A percentile compares a stretch with the other conserved stretches of the same genome.
Conservation (phyloP, 2,888 invertebrate genomes). For the Oxystoma pomonae region DNA sequence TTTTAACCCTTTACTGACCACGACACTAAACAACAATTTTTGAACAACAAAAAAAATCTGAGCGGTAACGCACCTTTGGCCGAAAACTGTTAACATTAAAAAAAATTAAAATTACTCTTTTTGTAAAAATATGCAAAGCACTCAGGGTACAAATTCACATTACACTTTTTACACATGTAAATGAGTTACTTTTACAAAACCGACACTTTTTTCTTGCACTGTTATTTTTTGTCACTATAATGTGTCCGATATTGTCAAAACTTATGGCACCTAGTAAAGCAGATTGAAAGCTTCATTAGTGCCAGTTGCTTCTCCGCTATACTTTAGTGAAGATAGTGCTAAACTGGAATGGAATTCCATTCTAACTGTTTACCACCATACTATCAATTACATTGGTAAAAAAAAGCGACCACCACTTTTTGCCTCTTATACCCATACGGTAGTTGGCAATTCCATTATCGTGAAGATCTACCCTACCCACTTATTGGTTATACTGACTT, state of each 20-base stretch:
- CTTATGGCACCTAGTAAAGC: slow-evolving; percentile 9
- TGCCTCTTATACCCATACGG: slow-evolving; percentile 1
- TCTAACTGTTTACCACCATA: neutral
- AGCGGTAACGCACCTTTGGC: neutral
- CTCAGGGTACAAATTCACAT: slow-evolving; percentile 13
- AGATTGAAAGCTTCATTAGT: slow-evolving; percentile 5
- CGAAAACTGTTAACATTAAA: neutral
- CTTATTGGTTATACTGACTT: too few relatives aligned
- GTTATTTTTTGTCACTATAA: slow-evolving; percentile 11
- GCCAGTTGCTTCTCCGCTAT: slow-evolving; percentile 1
- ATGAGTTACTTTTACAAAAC: slow-evolving; percentile 13
- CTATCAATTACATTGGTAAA: neutral
- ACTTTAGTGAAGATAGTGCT: slow-evolving; percentile 6
- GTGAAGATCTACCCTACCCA: slow-evolving; percentile 8
- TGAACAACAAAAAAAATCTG: neutral
- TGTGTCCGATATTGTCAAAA: slow-evolving; percentile 11
- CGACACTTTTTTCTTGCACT: too few relatives aligned
- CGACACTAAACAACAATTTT: neutral
- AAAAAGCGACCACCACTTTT: neutral
- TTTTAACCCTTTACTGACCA: neutral
- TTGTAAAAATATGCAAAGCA: slow-evolving; percentile 5
- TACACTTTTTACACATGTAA: slow-evolving; percentile 12
- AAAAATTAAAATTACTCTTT: neutral
- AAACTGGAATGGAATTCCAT: slow-evolving; percentile 8
- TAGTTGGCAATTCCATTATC: slow-evolving; percentile 6